phyloP scores from a whole-genome alignment of 2,888 invertebrate species.

The Autographa pulchrina region DNA sequence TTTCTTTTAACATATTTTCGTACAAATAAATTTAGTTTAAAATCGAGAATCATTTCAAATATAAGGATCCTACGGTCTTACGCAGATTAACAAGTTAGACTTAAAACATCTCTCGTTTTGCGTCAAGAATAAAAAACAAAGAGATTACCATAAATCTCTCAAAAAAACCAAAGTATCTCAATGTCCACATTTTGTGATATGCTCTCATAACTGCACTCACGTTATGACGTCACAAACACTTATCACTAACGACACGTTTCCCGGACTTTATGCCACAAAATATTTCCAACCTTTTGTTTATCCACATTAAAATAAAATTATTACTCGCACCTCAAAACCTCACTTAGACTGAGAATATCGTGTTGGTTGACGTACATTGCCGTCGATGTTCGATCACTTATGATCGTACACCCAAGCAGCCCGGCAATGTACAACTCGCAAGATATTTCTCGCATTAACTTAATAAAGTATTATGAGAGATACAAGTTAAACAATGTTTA shows the following conservation, averaged over 20 bases:
- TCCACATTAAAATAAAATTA: constrained; percentile 43
- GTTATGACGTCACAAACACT: constrained; percentile 13
- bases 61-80: too few species aligned
- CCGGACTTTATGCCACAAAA: constrained; percentile 33
- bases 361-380: neutral
- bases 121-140: too few species aligned
- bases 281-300: constrained; percentile 53
- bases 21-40: too few species aligned
- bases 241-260: constrained; percentile 22
- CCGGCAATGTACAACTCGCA: too few species aligned
- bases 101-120: too few species aligned
- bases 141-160: neutral
- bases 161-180: neutral
- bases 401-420: too few species aligned
- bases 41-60: too few species aligned
- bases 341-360: neutral
- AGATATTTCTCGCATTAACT: too few species aligned
- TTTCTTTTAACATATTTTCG: too few species aligned
- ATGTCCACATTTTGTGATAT: neutral
- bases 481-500: constrained; percentile 5
- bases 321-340: constrained; percentile 21
- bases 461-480: too few species aligned
- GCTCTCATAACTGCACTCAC: neutral
- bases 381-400: too few species aligned
- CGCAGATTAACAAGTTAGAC: too few species aligned